Conservation (phyloP, 35 echinoderm and acorn worm genomes). For the Amphiura filiformis region DNA sequence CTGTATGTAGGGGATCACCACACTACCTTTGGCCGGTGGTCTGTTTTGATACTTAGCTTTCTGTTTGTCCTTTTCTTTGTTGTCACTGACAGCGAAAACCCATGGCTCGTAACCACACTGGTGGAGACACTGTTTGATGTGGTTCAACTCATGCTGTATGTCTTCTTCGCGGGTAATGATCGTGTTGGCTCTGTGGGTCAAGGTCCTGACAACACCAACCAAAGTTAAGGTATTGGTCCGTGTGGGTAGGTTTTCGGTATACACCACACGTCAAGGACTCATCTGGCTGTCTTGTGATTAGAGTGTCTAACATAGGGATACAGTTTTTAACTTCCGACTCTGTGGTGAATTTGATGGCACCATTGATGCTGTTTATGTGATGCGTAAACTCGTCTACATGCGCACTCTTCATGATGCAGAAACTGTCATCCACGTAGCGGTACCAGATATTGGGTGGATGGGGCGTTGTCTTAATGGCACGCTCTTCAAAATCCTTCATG, state of each 20-base stretch:
- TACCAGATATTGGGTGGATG: slow-evolving; percentile 12
- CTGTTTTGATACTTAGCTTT: not conserved
- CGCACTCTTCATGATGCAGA: slow-evolving; percentile 1
- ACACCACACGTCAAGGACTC: not conserved
- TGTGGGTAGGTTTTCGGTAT: slow-evolving; percentile 21
- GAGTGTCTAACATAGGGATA: slow-evolving; percentile 28
- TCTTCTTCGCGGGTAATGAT: not conserved
- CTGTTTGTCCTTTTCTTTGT: not conserved
- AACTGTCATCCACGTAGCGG: slow-evolving; percentile 52
- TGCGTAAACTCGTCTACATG: slow-evolving; percentile 24
- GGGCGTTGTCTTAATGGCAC: slow-evolving; percentile 18
- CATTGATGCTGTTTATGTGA: slow-evolving; percentile 40
- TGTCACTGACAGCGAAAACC: not conserved
- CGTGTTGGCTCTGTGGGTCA: not conserved
- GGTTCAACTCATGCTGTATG: not conserved
- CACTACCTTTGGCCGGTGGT: not conserved
- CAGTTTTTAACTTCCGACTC: slow-evolving; percentile 11
- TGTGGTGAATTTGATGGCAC: slow-evolving; percentile 50
- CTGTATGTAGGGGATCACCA: not conserved
- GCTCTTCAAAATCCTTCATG: slow-evolving; percentile 41
- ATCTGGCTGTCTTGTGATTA: not conserved
- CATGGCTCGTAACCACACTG: not conserved
- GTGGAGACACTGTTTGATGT: not conserved
- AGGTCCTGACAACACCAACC: not conserved
- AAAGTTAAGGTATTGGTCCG: slow-evolving; percentile 16